Percentiles rank a stretch among this genome's conserved stretches.
These are phyloP conservation scores for Dendrolimus houi DNA, from an alignment of 2,888 invertebrate genomes.

Conservation along the genomic window DNA sequence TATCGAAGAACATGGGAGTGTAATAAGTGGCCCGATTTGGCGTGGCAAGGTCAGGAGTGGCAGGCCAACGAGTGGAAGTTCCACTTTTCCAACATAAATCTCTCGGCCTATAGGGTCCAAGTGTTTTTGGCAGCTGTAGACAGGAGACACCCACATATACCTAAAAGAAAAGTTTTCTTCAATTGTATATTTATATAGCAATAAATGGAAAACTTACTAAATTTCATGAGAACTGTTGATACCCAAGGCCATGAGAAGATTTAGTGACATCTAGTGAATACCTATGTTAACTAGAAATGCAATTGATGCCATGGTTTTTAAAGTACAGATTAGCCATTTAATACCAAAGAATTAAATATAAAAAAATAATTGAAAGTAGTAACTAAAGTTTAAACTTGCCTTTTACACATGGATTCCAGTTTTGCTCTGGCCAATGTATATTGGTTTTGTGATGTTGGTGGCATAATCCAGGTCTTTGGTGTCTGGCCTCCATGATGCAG, in stretches of 20 bases:
- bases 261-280: too few species aligned
- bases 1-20: slow-evolving; percentile 35
- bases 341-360: too few species aligned
- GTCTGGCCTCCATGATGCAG: slow-evolving; percentile 15
- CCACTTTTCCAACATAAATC: slow-evolving; percentile 45
- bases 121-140: slow-evolving; percentile 48
- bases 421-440: slow-evolving; percentile 52
- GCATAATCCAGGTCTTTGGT: not conserved
- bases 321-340: too few species aligned
- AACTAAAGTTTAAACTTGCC: slow-evolving; percentile 23
- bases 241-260: too few species aligned
- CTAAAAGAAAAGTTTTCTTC: slow-evolving; percentile 24
- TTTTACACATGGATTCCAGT: slow-evolving; percentile 59
- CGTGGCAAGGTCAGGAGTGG: slow-evolving; percentile 37
- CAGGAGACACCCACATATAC: slow-evolving; percentile 51
- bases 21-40: slow-evolving; percentile 41
- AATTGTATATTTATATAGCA: too few species aligned
- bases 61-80: slow-evolving; percentile 46
- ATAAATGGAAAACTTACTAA: too few species aligned
- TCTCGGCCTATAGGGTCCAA: slow-evolving; percentile 31
- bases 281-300: too few species aligned
- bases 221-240: too few species aligned
- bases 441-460: slow-evolving; percentile 12
- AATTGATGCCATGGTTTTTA: not conserved
- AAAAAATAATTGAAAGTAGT: too few species aligned